Evolutionary conservation across 2,113 vertebrate genomes (phyloP).

Genomic region (Taurulus bubalis): DNA sequence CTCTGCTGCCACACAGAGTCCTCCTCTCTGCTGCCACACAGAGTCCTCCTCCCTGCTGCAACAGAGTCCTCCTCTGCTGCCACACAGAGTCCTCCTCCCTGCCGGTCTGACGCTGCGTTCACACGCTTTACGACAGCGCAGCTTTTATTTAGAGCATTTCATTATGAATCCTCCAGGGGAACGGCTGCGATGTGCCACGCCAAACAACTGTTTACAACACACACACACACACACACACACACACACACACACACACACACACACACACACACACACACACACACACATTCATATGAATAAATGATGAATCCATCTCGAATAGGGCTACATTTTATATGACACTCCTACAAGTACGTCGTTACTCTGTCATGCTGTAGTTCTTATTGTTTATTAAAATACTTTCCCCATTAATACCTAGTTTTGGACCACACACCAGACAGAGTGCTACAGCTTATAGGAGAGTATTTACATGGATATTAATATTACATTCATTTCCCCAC

Average conservation of each 20-base stretch:
- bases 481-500: neutral
- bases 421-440: neutral
- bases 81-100: neutral
- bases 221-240: neutral
- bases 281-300: neutral
- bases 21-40: slow-evolving; percentile 20
- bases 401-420: neutral
- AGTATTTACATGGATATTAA: neutral
- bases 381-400: neutral
- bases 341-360: neutral
- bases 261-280: neutral
- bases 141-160: slow-evolving; percentile 19
- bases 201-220: slow-evolving; percentile 17
- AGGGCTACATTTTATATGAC: neutral
- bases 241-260: neutral
- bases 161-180: slow-evolving; percentile 16
- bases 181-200: neutral
- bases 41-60: slow-evolving; percentile 25
- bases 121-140: neutral
- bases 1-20: slow-evolving; percentile 24
- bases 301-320: neutral
- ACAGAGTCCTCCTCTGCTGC: slow-evolving; percentile 23
- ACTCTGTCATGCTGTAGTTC: neutral
- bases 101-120: neutral
- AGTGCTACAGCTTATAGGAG: neutral